Evolutionary conservation across 2,888 invertebrate genomes (phyloP), one percentile per base, ranked within the genome.

Genomic region (Trissolcus brochymenae): DNA sequence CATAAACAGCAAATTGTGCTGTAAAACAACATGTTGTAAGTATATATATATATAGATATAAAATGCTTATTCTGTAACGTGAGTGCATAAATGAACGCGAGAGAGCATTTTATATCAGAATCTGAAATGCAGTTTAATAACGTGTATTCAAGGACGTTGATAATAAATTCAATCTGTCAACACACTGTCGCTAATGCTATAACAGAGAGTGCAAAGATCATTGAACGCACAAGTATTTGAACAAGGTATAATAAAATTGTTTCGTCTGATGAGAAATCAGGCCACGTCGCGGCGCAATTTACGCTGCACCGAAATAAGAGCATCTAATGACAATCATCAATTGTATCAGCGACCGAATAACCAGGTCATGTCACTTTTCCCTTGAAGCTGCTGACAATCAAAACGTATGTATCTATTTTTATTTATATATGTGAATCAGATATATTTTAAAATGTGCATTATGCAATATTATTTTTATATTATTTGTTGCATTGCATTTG

Each of bases 111-210:
- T 11, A 35, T 11, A 35, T 35, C 4, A 11, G 35, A 35, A 35
- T 35, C 6, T 35, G 35, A 61, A 73, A 61, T 54, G 73, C 41
- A 66, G 51, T 51, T 43, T 56, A 61, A 50, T 64, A 49, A 40
- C 49, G 75, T n/a, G 74, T 16, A 64, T 54, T 68, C 72, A 77
- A 72, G 76, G 76, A 76, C 76, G 71, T 49, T 72, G 76, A 72
- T 77, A 72, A 71, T 71, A 71, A 71, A 71, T 76, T 71, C 71
- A 53, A 57, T 71, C 71, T 76, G 71, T 71, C 72, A 61, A 57
- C 71, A 62, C 66, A 62, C 66, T 19, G 67, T 57, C 56, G 56
- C 68, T 46, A 46, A 62, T 64, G 64, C 68, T 59, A 68, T 68
- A 64, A 66, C 77, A 68, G 72, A 35, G 35, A 35, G 35, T 35